These are phyloP conservation scores for Nesoenas mayeri DNA, from an alignment of 2,113 vertebrate species.

Conservation along the genomic window DNA sequence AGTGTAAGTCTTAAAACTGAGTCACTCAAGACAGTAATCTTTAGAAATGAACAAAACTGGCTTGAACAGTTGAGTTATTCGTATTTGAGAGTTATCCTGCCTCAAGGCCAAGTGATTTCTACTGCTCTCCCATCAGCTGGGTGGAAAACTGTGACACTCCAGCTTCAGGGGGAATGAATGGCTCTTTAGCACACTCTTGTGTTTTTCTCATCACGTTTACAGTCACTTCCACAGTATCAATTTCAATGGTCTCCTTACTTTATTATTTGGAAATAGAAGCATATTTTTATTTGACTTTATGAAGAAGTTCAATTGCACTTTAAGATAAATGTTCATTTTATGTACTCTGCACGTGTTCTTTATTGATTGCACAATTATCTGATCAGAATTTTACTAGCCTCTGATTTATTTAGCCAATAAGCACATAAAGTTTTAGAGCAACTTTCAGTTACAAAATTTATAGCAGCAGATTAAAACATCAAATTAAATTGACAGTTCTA, in stretches of 20 bases:
- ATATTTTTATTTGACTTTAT: neutral
- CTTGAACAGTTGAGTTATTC: neutral
- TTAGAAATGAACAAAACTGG: neutral
- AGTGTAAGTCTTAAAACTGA: neutral
- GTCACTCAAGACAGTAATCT: neutral
- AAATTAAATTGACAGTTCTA: neutral
- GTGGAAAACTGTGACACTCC: neutral
- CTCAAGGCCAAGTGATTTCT: neutral
- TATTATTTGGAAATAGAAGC: neutral
- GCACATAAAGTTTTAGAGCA: neutral
- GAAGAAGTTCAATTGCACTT: neutral
- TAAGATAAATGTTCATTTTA: neutral
- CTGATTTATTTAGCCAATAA: neutral
- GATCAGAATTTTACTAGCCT: neutral
- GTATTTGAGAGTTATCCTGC: neutral
- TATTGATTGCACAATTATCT: neutral
- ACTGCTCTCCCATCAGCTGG: neutral
- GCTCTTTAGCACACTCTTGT: neutral
- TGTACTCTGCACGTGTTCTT: rapidly evolving
- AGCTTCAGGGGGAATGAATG: neutral
- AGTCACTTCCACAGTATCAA: neutral
- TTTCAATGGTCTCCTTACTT: neutral
- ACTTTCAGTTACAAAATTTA: neutral
- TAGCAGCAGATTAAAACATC: neutral
- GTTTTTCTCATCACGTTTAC: neutral